Evolutionary conservation across 2,888 invertebrate species (phyloP).

Genomic region (Tenthredo amoena): DNA sequence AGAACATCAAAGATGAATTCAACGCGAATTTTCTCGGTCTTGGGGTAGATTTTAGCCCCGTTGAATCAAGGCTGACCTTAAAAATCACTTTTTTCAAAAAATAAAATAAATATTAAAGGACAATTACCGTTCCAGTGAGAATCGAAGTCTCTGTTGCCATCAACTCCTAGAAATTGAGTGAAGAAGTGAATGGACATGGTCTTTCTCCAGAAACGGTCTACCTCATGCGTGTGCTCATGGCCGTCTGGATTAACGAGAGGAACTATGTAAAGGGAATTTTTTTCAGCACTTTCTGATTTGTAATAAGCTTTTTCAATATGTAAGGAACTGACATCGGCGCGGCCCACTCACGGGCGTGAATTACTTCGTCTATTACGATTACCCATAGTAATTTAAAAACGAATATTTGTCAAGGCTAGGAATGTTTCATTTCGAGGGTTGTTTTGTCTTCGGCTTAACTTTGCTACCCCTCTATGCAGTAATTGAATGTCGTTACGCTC

Average conservation of each 20-base stretch:
- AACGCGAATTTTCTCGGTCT: neutral
- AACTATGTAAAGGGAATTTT: constrained; percentile 82
- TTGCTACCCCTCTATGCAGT: neutral
- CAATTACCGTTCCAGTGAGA: constrained; percentile 82
- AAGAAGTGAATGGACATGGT: constrained; percentile 78
- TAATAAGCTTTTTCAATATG: neutral
- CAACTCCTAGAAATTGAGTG: constrained; percentile 82
- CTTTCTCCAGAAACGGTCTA: constrained; percentile 84
- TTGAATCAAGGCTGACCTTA: neutral
- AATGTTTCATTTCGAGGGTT: constrained; percentile 2
- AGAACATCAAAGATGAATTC: neutral
- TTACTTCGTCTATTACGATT: constrained; percentile 80
- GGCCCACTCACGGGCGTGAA: constrained; percentile 32
- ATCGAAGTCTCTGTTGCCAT: constrained; percentile 87
- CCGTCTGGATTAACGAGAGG: constrained; percentile 86
- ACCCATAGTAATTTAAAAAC: neutral
- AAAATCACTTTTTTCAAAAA: neutral
- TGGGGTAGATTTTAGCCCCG: neutral
- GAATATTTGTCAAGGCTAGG: neutral
- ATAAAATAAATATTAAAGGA: neutral
- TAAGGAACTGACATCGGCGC: constrained; percentile 32
- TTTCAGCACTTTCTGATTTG: constrained; percentile 67
- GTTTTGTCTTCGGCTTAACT: neutral
- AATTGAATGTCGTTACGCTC: neutral
- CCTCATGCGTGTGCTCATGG: constrained; percentile 80